A percentile compares a stretch with the other conserved stretches of the same genome.
Evolutionary conservation across 2,797 vertebrate genomes (phyloP).

Genomic region (Arctocebus calabarensis): DNA sequence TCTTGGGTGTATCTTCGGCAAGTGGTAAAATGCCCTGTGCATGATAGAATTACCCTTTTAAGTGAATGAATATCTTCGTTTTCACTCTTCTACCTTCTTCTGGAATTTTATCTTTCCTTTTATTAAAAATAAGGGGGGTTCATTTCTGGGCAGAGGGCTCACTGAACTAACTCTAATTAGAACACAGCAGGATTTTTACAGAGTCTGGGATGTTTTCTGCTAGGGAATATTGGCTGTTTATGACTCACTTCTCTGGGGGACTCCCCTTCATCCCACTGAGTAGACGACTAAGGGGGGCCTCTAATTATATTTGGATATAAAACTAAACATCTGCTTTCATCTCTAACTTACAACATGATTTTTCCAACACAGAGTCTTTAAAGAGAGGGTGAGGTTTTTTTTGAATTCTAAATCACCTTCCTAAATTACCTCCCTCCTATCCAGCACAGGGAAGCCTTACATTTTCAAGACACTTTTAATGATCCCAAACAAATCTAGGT

Average conservation of each 20-base stretch:
- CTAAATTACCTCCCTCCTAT: background rate
- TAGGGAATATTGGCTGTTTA: background rate
- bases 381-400: background rate
- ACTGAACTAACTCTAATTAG: constrained; percentile 53
- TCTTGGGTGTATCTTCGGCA: background rate
- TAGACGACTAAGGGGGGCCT: constrained; percentile 34
- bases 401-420: constrained; percentile 31
- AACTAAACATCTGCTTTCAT: constrained; percentile 46
- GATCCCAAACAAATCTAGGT: background rate
- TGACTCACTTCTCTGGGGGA: constrained; percentile 31
- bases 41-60: background rate
- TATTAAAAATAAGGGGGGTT: constrained; percentile 33
- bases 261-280: constrained; percentile 40
- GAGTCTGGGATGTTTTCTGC: background rate
- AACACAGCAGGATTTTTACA: background rate
- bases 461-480: background rate
- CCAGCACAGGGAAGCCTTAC: background rate
- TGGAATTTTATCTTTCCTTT: constrained; percentile 24
- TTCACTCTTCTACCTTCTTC: background rate
- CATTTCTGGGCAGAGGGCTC: background rate
- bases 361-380: background rate
- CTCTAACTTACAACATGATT: constrained; percentile 32
- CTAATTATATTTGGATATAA: background rate
- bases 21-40: background rate
- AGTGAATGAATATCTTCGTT: background rate